Evolutionary conservation across 2,797 vertebrate species (phyloP), one percentile per base, ranked within the genome.

Genomic region (Adrianichthys oophorus): DNA sequence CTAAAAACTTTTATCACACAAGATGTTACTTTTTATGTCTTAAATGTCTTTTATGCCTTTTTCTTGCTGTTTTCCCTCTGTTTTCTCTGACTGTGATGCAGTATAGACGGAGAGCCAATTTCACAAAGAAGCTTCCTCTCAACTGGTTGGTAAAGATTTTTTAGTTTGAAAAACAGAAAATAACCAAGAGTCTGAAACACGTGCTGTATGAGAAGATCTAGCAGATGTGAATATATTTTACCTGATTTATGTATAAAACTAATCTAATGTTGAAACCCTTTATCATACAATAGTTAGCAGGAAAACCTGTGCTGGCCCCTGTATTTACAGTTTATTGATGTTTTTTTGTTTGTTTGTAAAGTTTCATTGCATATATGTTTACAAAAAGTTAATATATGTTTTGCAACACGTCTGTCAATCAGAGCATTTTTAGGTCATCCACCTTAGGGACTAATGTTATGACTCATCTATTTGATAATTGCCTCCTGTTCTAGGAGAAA

Each of bases 101-200:
- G 93, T 81, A 93, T 72, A 85, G 32, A 37, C 32, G 3, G 8
- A 89, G 68, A 93, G 91, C 80, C 95, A 94, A 94, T 7, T 94
- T 94, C 67, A 94, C 93, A 48, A 95, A 94, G 85, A 78, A 79
- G 0, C 87, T 95, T 78, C 94, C 94, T 1, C 85, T 94, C 79
- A 95, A 91, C 73, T 91, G 94, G 0, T 92, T 91, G 0, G 93
- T 94, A 0, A 94, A 97, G 77, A 84, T 95, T 57, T 96, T 93
- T 66, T 94, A 93, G 95, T 94, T 96, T 0, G 74, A 93, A 79
- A 96, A 96, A 21, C 94, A 94, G 1, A 94, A 92, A 70, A 93
- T 95, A 87, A 92, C 92, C 48, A 95, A 96, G 73, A 95, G 93
- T 83, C 94, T 2, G 94, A 96, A 89, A 96, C 92, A 0, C 93